Base-by-base conservation (phyloP, 2,113 vertebrate species). In the Pan paniscus region DNA sequence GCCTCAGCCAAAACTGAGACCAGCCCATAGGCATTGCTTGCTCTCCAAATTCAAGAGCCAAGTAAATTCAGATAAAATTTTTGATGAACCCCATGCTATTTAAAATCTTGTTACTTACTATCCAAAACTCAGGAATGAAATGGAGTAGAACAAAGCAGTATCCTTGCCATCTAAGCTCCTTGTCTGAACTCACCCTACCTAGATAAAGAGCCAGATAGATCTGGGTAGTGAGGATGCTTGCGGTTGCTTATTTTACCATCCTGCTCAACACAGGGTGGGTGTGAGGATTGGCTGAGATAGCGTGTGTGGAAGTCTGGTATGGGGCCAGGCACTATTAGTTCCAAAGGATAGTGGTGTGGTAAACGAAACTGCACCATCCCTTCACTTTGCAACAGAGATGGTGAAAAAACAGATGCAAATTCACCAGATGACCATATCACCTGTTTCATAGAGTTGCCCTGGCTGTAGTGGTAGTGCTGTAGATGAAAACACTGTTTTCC, bases 271-370 rank as follows among this genome's bases (percentile, higher is more conserved):
- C 14, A 0, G 48, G 40, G 32, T 2, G 67, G 57, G 50, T 17
- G 6, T 5, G 48, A 85, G 78, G 18, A 2, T 4, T 4, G 16
- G 30, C 4, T 5, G 48, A 85, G 88, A 14, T 12, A 20, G 35
- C 2, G 5, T 3, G 14, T 4, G 55, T 30, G 68, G 78, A 32
- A 7, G 20, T 61, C 18, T 72, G 83, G 70, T 43, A 14, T 4
- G 3, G n/a, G 30, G 57, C 3, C 0, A 0, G 83, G 46, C 30
- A 11, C 13, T 5, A 16, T 25, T 46, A 40, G n/a, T 32, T 40
- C 46, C 50, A 70, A 73, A 72, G 78, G 67, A 35, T 1, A n/a
- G 86, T 18, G 35, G 38, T 0, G 0, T 2, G 8, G 9, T 0
- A 30, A 17, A 40, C 12, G 14, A 50, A 16, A 52, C 11, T 2